Conservation (phyloP, 2,888 invertebrate genomes). For the Sinhomidia bicolor region DNA sequence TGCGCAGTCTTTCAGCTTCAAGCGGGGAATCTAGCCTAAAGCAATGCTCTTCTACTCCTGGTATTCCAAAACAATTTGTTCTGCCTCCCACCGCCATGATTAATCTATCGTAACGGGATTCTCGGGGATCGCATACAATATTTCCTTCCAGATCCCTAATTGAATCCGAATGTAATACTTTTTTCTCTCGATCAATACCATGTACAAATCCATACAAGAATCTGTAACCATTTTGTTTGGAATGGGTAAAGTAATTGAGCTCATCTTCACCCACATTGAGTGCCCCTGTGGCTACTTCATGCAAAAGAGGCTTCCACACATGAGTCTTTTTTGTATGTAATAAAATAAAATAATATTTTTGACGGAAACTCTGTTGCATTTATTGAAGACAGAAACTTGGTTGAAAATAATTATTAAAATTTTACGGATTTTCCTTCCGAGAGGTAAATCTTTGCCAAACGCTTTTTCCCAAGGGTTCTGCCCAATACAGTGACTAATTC, state of each 20-base stretch:
- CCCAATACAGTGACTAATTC: constrained; percentile 72
- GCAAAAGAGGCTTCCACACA: constrained; percentile 74
- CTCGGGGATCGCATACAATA: constrained; percentile 46
- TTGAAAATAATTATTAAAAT: too few species aligned
- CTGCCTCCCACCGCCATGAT: constrained; percentile 70
- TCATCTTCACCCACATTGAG: constrained; percentile 75
- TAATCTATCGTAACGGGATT: constrained; percentile 65
- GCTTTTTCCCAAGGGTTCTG: constrained; percentile 56
- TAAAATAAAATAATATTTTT: too few species aligned
- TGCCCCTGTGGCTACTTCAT: constrained; percentile 50
- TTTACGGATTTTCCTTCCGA: constrained; percentile 62
- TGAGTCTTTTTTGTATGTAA: constrained; percentile 72
- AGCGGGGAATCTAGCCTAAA: constrained; percentile 56
- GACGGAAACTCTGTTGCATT: background rate
- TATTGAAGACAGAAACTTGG: too few species aligned
- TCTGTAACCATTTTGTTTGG: constrained; percentile 41
- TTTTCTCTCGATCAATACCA: constrained; percentile 65
- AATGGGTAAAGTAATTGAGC: constrained; percentile 74
- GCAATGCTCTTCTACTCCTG: constrained; percentile 71
- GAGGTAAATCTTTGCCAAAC: constrained; percentile 53
- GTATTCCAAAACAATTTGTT: constrained; percentile 70
- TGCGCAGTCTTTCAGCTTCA: constrained; percentile 71
- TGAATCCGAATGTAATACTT: constrained; percentile 50
- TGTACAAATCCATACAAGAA: constrained; percentile 70
- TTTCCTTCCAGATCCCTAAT: constrained; percentile 43